phyloP scores from a whole-genome alignment of 2,797 vertebrate genomes.

The Malurus leucopterus region DNA sequence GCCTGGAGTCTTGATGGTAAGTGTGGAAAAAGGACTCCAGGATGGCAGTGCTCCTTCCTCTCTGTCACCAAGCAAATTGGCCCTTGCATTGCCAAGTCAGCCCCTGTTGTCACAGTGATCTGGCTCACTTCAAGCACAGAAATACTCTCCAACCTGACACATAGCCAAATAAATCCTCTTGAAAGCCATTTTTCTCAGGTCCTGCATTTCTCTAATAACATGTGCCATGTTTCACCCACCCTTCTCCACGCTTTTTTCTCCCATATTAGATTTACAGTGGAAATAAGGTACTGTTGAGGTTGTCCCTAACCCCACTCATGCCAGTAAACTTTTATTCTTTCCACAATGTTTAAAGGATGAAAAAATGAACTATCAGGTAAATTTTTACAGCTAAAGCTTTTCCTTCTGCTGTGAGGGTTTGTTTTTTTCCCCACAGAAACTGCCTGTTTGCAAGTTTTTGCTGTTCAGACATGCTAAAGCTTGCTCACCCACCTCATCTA shows the following conservation, averaged over 20 bases:
- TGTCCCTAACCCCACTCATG: background rate
- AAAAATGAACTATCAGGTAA: background rate
- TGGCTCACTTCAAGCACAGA: background rate
- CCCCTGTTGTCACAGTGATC: background rate
- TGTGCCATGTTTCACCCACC: background rate
- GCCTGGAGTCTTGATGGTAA: accelerated
- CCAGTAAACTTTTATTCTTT: background rate
- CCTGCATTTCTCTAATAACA: background rate
- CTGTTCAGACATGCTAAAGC: background rate
- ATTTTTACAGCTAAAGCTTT: constrained; percentile 11
- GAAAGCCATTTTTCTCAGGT: background rate
- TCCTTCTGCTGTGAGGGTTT: background rate
- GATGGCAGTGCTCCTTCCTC: background rate
- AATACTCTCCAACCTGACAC: background rate
- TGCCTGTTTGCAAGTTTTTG: constrained; percentile 3
- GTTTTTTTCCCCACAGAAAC: background rate
- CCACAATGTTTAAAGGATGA: background rate
- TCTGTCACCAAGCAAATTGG: background rate
- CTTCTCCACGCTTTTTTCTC: background rate
- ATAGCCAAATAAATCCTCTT: background rate
- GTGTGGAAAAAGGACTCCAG: background rate
- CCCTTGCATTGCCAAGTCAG: accelerated
- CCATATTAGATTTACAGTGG: background rate
- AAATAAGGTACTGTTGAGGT: background rate
- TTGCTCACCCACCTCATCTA: constrained; percentile 12